Base-by-base conservation (phyloP, 2,113 vertebrate species). In the Rhea americana region DNA sequence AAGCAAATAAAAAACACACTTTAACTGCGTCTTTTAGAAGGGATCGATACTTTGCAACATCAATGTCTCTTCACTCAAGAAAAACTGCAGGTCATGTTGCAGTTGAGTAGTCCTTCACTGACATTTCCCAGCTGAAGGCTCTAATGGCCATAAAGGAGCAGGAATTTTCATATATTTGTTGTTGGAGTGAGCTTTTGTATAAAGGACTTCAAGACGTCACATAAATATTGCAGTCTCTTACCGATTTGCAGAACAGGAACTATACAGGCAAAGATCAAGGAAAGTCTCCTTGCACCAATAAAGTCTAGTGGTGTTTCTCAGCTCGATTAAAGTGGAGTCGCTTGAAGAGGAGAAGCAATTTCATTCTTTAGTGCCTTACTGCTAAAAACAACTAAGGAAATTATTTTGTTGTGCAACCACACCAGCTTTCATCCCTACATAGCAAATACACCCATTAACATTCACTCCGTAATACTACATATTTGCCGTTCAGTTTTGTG, bases 151-250 rank as follows among this genome's bases (percentile, higher is more conserved):
- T 45, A 84, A 90, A 90, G 45, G 2, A 1, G 50, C 87, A 5
- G 15, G 26, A 93, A 90, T 94, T 93, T 96, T 91, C 88, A 82
- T 84, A 18, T 78, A 45, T 48, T 90, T 88, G 76, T 68, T 84
- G 30, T 39, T 51, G 41, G 56, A 82, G 62, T 15, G 17, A 93
- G 70, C 18, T 93, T 80, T 79, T 79, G 48, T 90, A 45, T 7
- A 48, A 58, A 76, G 41, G 39, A 68, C 71, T 83, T 87, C 25
- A 76, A 62, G 83, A 75, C 77, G 77, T 82, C 94, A 95, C 82
- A 68, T 93, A 94, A 93, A 94, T 91, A 91, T 73, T 94, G 80
- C 48, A 88, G 51, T 59, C 19, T 61, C 3, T 63, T 93, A 94
- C 47, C 88, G 88, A 94, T 93, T 96, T 90, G 73, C 85, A 61